Evolutionary conservation across 2,888 invertebrate species (phyloP), one percentile per base, ranked within the genome.

Genomic region (Spodoptera exigua): DNA sequence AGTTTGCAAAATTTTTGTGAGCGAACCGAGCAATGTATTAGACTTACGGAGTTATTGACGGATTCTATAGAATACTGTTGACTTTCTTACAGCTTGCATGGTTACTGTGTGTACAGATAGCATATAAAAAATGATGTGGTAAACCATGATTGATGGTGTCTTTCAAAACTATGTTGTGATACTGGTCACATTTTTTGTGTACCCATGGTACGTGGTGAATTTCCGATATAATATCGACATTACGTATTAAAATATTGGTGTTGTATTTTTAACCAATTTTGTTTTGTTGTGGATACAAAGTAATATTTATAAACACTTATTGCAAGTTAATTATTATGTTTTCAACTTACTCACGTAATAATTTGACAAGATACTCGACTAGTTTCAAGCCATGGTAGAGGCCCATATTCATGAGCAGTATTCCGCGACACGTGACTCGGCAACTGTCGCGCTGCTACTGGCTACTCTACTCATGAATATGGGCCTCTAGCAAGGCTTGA

Each of bases 81-180:
- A 83, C 81, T 73, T 35, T 72, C 66, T 70, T 79, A n/a, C n/a
- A n/a, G 80, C 81, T 56, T 52, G 40, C 79, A 82, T 79, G 82
- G 82, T 81, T 81, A 80, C 81, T 81, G 82, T 74, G 81, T 81
- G 78, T 74, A 69, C 62, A 78, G 88, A 89, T 86, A 86, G 81
- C 77, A 78, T 61, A 77, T 84, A 84, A 88, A 88, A 86, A 88
- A 88, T 88, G 84, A 78, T 79, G 78, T 67, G 70, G 70, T 55
- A 65, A 77, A 80, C 55, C 68, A 66, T 85, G 87, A 88, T 86
- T 81, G 86, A 88, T 89, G 78, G 74, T 58, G 55, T 57, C 40
- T 67, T 41, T 53, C 17, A 49, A 62, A 58, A 72, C 51, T 10
- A 47, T 69, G 35, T 61, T 74, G n/a, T 54, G 35, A 17, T 47